Evolutionary conservation across 2,113 vertebrate genomes (phyloP).

Genomic region (Xiphophorus hellerii): DNA sequence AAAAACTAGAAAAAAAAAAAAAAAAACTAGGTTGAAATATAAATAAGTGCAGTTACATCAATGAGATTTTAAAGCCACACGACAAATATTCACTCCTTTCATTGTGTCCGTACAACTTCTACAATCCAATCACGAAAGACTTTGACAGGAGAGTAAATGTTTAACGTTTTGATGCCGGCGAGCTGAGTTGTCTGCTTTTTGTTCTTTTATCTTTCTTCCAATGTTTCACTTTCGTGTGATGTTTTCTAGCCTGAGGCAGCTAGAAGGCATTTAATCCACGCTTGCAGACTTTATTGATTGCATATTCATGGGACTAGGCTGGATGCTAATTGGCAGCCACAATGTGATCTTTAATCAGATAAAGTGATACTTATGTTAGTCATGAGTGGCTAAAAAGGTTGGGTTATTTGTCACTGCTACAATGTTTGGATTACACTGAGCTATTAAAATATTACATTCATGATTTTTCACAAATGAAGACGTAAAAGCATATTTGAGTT

Average conservation of each 20-base stretch:
- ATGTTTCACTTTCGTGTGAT: constrained; percentile 1
- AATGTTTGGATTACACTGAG: constrained; percentile 21
- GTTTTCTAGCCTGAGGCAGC: constrained; percentile 38
- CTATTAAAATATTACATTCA: constrained; percentile 62
- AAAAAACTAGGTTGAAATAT: background rate
- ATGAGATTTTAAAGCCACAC: background rate
- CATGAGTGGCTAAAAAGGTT: constrained; percentile 48
- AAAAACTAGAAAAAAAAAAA: too few species aligned
- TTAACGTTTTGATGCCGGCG: constrained; percentile 5
- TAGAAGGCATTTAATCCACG: constrained; percentile 52
- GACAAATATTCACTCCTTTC: background rate
- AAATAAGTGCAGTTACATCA: background rate
- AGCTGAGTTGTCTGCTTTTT: constrained; percentile 3
- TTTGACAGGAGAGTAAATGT: background rate
- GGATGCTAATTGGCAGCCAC: constrained; percentile 60
- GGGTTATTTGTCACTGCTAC: constrained; percentile 60
- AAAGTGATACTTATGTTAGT: constrained; percentile 44
- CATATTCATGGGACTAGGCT: constrained; percentile 45
- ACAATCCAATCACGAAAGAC: background rate
- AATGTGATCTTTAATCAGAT: constrained; percentile 58
- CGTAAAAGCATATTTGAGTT: constrained; percentile 28
- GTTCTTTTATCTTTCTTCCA: constrained; percentile 5
- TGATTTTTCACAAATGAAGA: constrained; percentile 57
- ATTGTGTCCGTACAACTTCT: background rate
- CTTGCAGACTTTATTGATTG: constrained; percentile 49